Base-by-base conservation (phyloP, 2,797 vertebrate genomes). In the Sebastes diploproa region DNA sequence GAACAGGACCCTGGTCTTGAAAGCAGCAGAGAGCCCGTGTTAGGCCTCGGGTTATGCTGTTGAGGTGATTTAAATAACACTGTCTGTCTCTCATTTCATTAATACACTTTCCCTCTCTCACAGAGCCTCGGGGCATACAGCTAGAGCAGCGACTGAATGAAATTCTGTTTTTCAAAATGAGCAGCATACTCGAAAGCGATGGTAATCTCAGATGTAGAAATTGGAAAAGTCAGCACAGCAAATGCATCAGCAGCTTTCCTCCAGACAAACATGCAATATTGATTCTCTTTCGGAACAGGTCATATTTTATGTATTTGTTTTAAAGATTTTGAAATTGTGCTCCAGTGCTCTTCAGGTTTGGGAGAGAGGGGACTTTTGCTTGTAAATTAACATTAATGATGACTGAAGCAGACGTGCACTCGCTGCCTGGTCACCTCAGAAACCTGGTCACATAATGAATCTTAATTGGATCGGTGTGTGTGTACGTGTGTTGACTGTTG, bases 31-130 rank as follows among this genome's bases (percentile, higher is more conserved):
- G 77, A 83, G 86, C 74, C 61, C 7, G 59, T 85, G 82, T 90
- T 86, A 70, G 79, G 89, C 91, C 88, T 75, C 76, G 63, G 91
- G 92, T 94, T 88, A 86, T 79, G 88, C 91, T 88, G 88, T 72
- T 81, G 89, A 92, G 89, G 87, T 94, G 93, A 94, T 94, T 95
- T 94, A 93, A 95, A 95, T 94, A 92, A 94, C 92, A 93, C 90
- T 90, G 87, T 89, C 93, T 94, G 90, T 92, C 89, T 91, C 88
- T 93, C 90, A 86, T 94, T 94, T 94, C 90, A 95, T 94, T 93
- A 93, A 92, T 92, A 91, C 87, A 89, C 86, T 82, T 72, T 84
- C 84, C 72, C 88, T 77, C 86, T 85, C 86, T 88, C 83, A 67
- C 80, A 63, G 87, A 79, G 90, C 91, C 92, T 83, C 71, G 30